Base-by-base conservation (phyloP, 2,888 invertebrate genomes). In the Timema podura region DNA sequence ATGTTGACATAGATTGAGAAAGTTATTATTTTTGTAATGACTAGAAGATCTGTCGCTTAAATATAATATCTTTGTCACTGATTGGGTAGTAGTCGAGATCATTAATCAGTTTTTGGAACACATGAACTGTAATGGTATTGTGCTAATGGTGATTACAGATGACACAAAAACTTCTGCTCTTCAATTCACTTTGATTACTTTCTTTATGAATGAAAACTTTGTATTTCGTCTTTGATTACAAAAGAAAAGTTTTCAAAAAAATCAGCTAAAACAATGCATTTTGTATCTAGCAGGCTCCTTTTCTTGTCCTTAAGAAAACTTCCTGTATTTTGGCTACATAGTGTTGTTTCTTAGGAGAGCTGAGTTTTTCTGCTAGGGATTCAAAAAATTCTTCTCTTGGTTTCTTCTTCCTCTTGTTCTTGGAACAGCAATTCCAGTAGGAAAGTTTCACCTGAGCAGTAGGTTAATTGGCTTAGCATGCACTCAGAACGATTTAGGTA, bases 181-280 rank as follows among this genome's bases (percentile, higher is more conserved):
- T n/a, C 57, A 57, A 13, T 15, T 57, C 15, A 2, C 15, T 30
- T 57, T 57, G 15, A 57, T 57, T 57, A 57, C 13, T 10, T 57
- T 57, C 57, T 6, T 57, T 57, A 57, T 30, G 15, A 54, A 54
- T 54, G n/a, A 54, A 54, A 54, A 54, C 54, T 54, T 13, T 54
- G 54, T 2, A 54, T 54, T 8, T 54, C n/a, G 16, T 54, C 54
- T 54, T 54, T 6, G 16, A 54, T 54, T 54, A 2, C 16, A 11
- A 54, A 54, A 54, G 54, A 54, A 1, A 54, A 54, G 54, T 54
- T 54, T 54, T 54, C 54, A 15, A 2, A 54, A 54, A 54, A 9
- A 11, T 54, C 54, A 15, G 54, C 54, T 54, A 54, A 13, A 54
- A 54, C 54, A 15, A 54, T 13, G 54, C 54, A 54, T 16, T 5